Evolutionary conservation across 2,113 vertebrate genomes (phyloP), one percentile per base, ranked within the genome.

Genomic region (Nansenia antarctica): DNA sequence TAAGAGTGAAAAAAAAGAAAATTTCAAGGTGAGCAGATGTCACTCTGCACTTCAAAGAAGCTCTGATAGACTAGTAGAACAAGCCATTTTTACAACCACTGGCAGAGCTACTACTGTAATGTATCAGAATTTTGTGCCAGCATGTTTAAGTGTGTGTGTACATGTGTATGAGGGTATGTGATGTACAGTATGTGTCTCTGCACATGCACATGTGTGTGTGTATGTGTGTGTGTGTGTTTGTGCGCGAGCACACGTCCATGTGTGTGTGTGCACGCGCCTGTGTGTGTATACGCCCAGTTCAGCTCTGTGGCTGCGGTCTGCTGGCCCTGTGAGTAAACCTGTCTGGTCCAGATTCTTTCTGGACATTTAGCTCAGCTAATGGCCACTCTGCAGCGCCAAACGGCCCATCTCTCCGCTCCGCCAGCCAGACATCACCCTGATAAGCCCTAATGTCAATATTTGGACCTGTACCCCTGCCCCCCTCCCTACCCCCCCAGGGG

Each of bases 291-390:
- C 30, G 20, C 37, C 37, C 66, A 42, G 69, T 59, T 15, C 20
- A 57, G 63, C 30, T 58, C 18, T 9, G 6, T 69, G 68, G 31
- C 55, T 65, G 31, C 45, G 45, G 70, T 66, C 62, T 20, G 58
- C n/a, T 74, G 61, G 65, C 72, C 31, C 52, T 81, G 67, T 87
- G 78, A 72, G 65, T 77, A 72, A 69, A 84, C 52, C 85, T 84
- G 85, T 90, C 86, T 83, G 65, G 71, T 80, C 80, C 70, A 76
- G 80, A 86, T 69, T 90, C 69, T 89, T 91, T 77, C 85, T 84
- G 87, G 73, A 69, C 82, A 85, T 93, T 92, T 86, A 88, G 74
- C 73, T 77, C 61, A 11, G 74, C 78, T 90, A 91, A 92, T 89
- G 88, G 87, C 67, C 80, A 88, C 81, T 78, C 81, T 84, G 85